These are phyloP conservation scores for Leucozona laternaria DNA, from an alignment of 2,888 invertebrate genomes.

Conservation along the genomic window DNA sequence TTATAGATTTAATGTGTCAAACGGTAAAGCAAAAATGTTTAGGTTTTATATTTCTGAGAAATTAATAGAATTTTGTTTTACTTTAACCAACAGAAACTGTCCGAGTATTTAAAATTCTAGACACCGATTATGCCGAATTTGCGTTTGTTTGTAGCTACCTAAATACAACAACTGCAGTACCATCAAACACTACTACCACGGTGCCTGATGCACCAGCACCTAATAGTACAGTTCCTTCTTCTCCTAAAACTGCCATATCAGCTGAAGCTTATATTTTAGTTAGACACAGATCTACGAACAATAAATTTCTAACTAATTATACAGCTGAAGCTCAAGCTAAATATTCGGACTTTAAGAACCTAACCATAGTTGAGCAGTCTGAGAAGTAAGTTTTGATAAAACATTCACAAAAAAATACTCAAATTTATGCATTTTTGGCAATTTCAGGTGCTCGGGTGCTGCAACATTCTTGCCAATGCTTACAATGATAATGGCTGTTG, in stretches of 20 bases:
- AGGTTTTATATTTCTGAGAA: background rate
- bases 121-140: conserved; percentile 78
- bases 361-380: conserved; percentile 39
- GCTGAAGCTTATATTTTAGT: conserved; percentile 40
- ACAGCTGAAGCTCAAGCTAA: background rate
- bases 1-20: background rate
- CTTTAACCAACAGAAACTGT: background rate
- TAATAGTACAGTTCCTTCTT: background rate
- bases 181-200: too few relatives aligned
- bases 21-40: background rate
- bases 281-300: conserved; percentile 11
- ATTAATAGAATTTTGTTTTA: background rate
- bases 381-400: conserved; percentile 26
- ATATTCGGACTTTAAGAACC: conserved; percentile 34
- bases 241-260: background rate
- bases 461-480: conserved; percentile 35
- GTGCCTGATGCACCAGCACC: too few relatives aligned
- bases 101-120: conserved; percentile 77
- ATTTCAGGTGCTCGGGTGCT: conserved; percentile 46
- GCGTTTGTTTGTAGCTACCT: conserved; percentile 79
- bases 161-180: too few relatives aligned
- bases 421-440: background rate
- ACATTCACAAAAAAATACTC: too few relatives aligned
- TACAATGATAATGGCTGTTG: conserved; percentile 37
- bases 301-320: background rate